Evolutionary conservation across 2,888 invertebrate species (phyloP).

Genomic region (Ryuthela nishihirai): DNA sequence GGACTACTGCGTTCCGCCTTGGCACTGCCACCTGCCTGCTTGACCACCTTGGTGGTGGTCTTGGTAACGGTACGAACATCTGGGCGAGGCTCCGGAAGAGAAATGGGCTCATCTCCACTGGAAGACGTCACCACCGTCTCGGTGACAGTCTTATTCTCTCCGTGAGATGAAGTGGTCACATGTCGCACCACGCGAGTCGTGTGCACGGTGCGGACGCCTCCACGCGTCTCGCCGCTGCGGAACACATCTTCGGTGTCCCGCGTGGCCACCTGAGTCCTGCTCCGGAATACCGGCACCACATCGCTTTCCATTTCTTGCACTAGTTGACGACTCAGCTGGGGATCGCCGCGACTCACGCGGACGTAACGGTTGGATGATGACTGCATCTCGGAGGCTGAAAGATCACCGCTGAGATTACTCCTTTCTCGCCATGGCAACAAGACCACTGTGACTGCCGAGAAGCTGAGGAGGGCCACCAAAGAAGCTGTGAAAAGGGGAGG

Average conservation of each 20-base stretch:
- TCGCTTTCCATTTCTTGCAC: neutral
- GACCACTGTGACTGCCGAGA: neutral
- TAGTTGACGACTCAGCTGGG: neutral
- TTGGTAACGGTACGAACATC: constrained; percentile 30
- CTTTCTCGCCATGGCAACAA: neutral
- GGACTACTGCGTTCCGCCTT: no score
- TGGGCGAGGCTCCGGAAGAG: constrained; percentile 1
- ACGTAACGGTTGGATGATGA: neutral
- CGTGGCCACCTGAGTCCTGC: neutral
- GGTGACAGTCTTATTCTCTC: constrained; percentile 24
- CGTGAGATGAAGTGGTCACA: constrained; percentile 9
- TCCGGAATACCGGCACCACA: neutral
- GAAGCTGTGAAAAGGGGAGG: neutral
- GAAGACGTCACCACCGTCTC: constrained; percentile 29
- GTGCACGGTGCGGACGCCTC: neutral
- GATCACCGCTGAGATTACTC: neutral
- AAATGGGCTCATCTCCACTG: neutral
- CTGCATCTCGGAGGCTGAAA: neutral
- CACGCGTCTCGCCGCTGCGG: neutral
- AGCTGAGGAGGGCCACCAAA: neutral
- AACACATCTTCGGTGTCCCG: neutral
- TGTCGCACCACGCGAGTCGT: constrained; percentile 12
- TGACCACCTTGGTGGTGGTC: constrained; percentile 14
- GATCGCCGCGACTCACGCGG: neutral
- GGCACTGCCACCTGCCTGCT: constrained; percentile 4